A percentile compares a stretch with the other conserved stretches of the same genome.
These are phyloP conservation scores for Drosophila prolongata DNA, from an alignment of 2,888 invertebrate genomes.

Conservation along the genomic window DNA sequence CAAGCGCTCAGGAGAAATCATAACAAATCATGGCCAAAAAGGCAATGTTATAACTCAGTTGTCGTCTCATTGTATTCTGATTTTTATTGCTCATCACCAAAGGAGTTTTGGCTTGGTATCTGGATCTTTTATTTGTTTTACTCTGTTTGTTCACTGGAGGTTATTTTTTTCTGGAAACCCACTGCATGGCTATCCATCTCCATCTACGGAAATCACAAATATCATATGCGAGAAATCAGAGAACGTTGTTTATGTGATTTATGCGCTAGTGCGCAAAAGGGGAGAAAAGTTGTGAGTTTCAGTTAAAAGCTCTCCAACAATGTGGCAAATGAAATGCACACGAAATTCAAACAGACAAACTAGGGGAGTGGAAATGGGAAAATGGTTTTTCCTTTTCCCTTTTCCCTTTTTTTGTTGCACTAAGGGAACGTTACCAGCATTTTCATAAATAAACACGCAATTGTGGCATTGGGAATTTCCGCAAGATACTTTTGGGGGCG, in stretches of 20 bases:
- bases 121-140: conserved; percentile 23
- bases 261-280: conserved; percentile 44
- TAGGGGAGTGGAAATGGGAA: conserved; percentile 10
- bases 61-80: conserved; percentile 67
- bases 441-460: conserved; percentile 64
- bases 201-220: conserved; percentile 64
- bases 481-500: conserved; percentile 11
- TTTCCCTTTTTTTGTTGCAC: conserved; percentile 17
- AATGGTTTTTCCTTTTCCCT: conserved; percentile 14
- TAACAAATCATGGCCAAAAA: conserved; percentile 69
- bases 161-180: conserved; percentile 5
- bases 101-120: conserved; percentile 21
- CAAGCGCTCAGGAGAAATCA: conserved; percentile 41
- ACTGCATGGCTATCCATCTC: conserved; percentile 28
- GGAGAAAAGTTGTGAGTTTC: conserved; percentile 5
- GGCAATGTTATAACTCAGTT: conserved; percentile 69
- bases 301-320: conserved; percentile 54
- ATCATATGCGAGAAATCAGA: conserved; percentile 76
- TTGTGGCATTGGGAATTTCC: conserved; percentile 39
- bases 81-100: conserved; percentile 72
- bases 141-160: conserved; percentile 10
- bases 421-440: conserved; percentile 39
- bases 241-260: conserved; percentile 75
- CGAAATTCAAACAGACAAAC: conserved; percentile 46
- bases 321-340: conserved; percentile 71